Percentiles rank a stretch among this genome's conserved stretches.
These are phyloP conservation scores for Megaceryle alcyon DNA, from an alignment of 2,797 vertebrate species.

Conservation along the genomic window DNA sequence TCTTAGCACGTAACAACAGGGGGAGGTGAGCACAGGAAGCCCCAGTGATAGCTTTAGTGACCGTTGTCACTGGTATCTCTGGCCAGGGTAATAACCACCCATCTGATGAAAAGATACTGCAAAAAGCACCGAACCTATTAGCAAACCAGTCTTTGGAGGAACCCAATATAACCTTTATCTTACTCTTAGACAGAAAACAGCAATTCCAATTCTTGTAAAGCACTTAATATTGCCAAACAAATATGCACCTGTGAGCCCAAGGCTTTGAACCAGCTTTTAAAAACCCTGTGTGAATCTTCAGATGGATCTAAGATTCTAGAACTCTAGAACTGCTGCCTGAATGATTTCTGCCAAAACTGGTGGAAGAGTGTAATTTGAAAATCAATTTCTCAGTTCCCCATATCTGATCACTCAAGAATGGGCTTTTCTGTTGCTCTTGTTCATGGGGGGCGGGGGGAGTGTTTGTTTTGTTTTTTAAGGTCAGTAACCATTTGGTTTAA, in stretches of 20 bases:
- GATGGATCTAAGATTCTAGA: not conserved
- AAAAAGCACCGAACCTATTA: not conserved
- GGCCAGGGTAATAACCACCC: not conserved
- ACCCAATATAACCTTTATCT: not conserved
- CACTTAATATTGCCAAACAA: not conserved
- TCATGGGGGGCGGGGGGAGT: not conserved
- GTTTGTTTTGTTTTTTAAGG: not conserved
- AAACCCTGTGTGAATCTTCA: not conserved
- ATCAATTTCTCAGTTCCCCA: not conserved
- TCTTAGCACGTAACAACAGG: no score
- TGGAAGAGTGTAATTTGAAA: not conserved
- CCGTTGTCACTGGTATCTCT: not conserved
- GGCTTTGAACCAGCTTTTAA: not conserved
- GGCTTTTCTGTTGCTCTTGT: not conserved
- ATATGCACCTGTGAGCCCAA: not conserved
- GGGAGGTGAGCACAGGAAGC: not conserved
- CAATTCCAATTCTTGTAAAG: not conserved
- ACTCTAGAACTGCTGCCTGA: not conserved
- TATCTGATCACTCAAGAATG: not conserved
- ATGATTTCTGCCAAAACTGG: not conserved
- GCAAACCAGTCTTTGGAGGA: not conserved
- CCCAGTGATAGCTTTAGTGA: not conserved
- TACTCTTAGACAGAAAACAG: not conserved
- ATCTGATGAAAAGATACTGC: not conserved
- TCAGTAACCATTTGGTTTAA: not conserved